Evolutionary conservation across 64 coral and sea anemone species (phyloP).

Genomic region (Dendrophyllia cribrosa): DNA sequence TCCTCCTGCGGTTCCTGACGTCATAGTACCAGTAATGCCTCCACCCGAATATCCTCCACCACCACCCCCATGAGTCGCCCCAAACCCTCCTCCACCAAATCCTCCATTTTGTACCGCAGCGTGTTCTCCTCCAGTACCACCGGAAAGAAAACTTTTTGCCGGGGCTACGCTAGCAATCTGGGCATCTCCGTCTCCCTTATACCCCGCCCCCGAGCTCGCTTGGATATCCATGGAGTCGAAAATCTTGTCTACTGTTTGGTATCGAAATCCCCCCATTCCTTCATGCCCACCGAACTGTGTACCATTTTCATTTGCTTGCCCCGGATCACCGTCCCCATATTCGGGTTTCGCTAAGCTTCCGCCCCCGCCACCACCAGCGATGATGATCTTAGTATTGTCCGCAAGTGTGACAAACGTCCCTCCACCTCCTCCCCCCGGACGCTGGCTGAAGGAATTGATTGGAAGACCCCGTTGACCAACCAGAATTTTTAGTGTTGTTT

Average conservation of each 20-base stretch:
- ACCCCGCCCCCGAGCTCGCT: slow-evolving; percentile 64
- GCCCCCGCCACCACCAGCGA: slow-evolving; percentile 69
- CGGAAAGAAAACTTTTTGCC: slow-evolving; percentile 53
- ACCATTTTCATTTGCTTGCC: slow-evolving; percentile 59
- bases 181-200: slow-evolving; percentile 47
- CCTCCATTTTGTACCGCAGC: slow-evolving; percentile 24
- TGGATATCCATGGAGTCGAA: not conserved
- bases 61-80: slow-evolving; percentile 65
- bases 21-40: slow-evolving; percentile 49
- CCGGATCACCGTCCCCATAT: slow-evolving; percentile 61
- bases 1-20: slow-evolving; percentile 70
- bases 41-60: slow-evolving; percentile 89
- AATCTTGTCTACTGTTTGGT: not conserved
- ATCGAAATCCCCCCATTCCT: slow-evolving; percentile 51
- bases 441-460: not conserved
- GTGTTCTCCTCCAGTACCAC: slow-evolving; percentile 60
- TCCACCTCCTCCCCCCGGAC: slow-evolving; percentile 71
- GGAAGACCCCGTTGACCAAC: slow-evolving; percentile 49
- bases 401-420: slow-evolving; percentile 61
- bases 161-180: not conserved
- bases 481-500: slow-evolving; percentile 32
- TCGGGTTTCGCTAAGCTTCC: slow-evolving; percentile 9
- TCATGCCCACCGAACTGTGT: slow-evolving; percentile 57
- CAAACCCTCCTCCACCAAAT: slow-evolving; percentile 89
- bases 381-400: slow-evolving; percentile 28